Percentiles rank a stretch among this genome's conserved stretches.
These are phyloP conservation scores for Tachuris rubrigastra DNA, from an alignment of 2,113 vertebrate species.

Conservation along the genomic window DNA sequence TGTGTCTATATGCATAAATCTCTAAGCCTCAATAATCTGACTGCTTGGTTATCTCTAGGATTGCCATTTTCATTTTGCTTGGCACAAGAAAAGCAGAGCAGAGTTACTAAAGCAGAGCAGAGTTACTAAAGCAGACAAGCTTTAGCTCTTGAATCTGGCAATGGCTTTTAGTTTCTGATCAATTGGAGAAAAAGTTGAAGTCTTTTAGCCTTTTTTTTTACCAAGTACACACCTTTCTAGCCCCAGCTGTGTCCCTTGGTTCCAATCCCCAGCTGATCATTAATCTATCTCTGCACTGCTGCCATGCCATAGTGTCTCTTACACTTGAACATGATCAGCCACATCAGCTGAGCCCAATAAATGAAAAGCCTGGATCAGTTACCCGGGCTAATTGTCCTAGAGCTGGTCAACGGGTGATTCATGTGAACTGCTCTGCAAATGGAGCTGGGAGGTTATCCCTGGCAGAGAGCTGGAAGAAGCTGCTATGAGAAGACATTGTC, in stretches of 20 bases:
- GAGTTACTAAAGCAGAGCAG: background rate
- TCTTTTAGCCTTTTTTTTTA: background rate
- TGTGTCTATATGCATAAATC: background rate
- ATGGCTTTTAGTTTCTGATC: background rate
- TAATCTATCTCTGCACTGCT: background rate
- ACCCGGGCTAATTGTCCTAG: background rate
- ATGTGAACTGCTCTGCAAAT: background rate
- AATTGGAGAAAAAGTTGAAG: background rate
- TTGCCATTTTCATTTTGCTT: constrained; percentile 16
- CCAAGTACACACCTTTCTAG: background rate
- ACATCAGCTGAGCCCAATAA: background rate
- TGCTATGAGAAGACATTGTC: background rate
- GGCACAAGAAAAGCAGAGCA: background rate
- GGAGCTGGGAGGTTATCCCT: background rate
- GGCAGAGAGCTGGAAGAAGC: background rate
- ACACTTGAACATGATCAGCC: background rate
- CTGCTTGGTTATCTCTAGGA: background rate
- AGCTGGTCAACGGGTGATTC: background rate
- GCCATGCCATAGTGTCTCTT: background rate
- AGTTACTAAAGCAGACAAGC: background rate
- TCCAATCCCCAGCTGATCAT: background rate
- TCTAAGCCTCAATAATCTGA: background rate
- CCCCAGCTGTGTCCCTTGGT: background rate
- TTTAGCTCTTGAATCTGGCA: background rate
- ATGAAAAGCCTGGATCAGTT: background rate